These are phyloP conservation scores for Paracanthobrama guichenoti DNA, from an alignment of 2,113 vertebrate genomes.

Conservation along the genomic window DNA sequence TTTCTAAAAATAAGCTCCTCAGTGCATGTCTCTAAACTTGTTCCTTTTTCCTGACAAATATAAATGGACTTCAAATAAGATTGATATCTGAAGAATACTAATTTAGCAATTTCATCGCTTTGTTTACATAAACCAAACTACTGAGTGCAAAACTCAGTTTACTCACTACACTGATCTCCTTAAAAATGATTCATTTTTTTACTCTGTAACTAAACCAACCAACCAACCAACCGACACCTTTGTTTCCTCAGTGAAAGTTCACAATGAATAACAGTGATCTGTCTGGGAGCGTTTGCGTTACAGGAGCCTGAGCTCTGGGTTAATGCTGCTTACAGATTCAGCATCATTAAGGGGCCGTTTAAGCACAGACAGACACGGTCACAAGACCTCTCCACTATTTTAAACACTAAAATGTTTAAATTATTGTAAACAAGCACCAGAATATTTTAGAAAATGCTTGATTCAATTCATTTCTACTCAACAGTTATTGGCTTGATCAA, in stretches of 20 bases:
- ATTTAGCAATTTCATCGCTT: background rate
- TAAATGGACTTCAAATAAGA: background rate
- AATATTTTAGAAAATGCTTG: background rate
- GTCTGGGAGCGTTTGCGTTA: conserved; percentile 49
- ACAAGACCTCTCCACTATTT: conserved; percentile 63
- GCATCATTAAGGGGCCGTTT: conserved; percentile 67
- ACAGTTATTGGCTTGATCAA: no score
- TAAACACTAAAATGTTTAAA: conserved; percentile 36
- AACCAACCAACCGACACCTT: background rate
- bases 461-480: background rate
- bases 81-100: background rate
- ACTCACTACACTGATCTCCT: background rate
- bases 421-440: conserved; percentile 3
- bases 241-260: background rate
- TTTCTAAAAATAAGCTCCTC: conserved; percentile 18
- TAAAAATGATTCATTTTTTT: background rate
- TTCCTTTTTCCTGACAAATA: conserved; percentile 17
- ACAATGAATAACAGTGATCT: conserved; percentile 45
- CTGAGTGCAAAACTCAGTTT: background rate
- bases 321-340: conserved; percentile 60
- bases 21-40: background rate
- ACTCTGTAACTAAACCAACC: background rate
- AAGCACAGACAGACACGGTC: conserved; percentile 52
- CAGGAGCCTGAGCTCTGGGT: conserved; percentile 29
- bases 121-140: background rate